Base-by-base conservation (phyloP, 2,888 invertebrate genomes). In the Caenorhabditis plicata region DNA sequence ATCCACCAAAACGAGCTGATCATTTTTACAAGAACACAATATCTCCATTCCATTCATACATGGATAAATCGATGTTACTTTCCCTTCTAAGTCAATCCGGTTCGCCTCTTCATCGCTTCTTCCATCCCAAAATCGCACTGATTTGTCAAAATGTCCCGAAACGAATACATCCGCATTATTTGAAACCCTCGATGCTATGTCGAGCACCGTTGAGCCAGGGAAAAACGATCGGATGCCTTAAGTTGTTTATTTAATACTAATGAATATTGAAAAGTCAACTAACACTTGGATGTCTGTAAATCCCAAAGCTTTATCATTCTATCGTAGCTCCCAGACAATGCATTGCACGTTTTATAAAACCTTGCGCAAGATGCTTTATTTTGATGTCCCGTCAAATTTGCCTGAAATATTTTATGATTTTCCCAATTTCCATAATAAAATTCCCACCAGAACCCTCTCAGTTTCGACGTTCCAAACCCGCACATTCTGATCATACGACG, bases 261-360 rank as follows among this genome's bases (percentile, higher is more conserved):
- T n/a, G n/a, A 50, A 20, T 19, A 51, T 8, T 23, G 5, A 43
- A 49, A 17, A 23, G 29, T 35, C 15, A 46, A 62, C 33, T 83
- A 88, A 92, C 92, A 53, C 90, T 88, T 83, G 89, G 88, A 85
- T 90, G 91, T n/a, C 76, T 90, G 87, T 40, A 96, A 87, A 85
- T 99, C 98, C 96, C 96, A 99, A 80, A 96, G 88, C 86, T 96
- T 98, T 56, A 99, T 85, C 26, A 96, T 96, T 68, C 96, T 87
- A 85, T 98, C 98, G 85, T 94, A 90, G 83, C 95, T 94, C 65
- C 98, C 98, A 29, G 94, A 92, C 56, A 95, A 93, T 55, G 58
- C 64, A 0, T 60, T 51, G 15, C 52, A 27, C 2, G 50, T 42
- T 25, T 49, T 90, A 72, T 95, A 88, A 84, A 94, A 94, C 84